These are phyloP conservation scores for Habropoda laboriosa DNA, from an alignment of 1,140 invertebrate genomes.

Conservation along the genomic window DNA sequence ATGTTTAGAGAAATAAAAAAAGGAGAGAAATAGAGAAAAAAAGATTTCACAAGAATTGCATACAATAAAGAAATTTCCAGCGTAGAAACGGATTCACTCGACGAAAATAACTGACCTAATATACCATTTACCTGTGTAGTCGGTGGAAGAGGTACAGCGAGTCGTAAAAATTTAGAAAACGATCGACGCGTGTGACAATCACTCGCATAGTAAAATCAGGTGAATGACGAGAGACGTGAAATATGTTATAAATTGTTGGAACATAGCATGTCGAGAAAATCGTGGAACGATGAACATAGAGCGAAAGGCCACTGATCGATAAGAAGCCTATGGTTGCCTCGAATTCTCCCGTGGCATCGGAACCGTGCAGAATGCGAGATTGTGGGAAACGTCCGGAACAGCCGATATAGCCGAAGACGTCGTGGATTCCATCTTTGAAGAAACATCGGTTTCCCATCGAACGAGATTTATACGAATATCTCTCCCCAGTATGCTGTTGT, in stretches of 20 bases:
- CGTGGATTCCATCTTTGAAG: conserved; percentile 22
- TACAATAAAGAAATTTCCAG: too few relatives aligned
- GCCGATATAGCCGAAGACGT: conserved; percentile 43
- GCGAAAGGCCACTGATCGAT: conserved; percentile 29
- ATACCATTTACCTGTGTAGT: too few relatives aligned
- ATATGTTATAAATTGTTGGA: conserved; percentile 20
- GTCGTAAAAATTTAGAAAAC: background rate
- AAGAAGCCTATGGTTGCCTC: conserved; percentile 32
- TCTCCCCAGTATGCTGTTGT: background rate
- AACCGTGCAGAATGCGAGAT: conserved; percentile 39
- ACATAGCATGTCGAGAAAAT: conserved; percentile 17
- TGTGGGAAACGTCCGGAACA: conserved; percentile 36
- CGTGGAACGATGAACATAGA: conserved; percentile 1
- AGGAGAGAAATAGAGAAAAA: too few relatives aligned
- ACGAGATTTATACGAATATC: conserved; percentile 34
- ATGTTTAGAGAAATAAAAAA: too few relatives aligned
- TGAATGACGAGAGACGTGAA: background rate
- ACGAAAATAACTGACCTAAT: too few relatives aligned
- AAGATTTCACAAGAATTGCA: too few relatives aligned
- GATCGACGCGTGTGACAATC: background rate
- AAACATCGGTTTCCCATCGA: conserved; percentile 7
- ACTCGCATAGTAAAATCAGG: conserved; percentile 12
- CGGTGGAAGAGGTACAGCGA: too few relatives aligned
- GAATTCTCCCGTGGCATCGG: conserved; percentile 31
- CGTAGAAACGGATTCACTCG: too few relatives aligned